Conservation (phyloP, 2,113 vertebrate genomes). For the Pterocles orientalis region DNA sequence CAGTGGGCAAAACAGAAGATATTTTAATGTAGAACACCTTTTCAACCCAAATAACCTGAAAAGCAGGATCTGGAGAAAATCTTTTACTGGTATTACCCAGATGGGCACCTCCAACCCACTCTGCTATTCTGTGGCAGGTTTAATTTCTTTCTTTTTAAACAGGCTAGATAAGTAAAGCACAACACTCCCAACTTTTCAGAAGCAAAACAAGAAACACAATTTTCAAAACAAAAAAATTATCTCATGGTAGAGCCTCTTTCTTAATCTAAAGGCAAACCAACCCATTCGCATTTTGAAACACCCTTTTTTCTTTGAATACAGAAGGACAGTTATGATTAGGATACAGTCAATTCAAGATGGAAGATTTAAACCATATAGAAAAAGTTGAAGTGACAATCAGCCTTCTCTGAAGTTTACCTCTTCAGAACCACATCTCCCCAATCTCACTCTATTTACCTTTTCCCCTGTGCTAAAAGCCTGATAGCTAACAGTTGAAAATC, state of each 20-base stretch:
- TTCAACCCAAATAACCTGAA: slow-evolving; percentile 4
- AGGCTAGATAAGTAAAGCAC: background rate
- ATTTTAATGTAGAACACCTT: background rate
- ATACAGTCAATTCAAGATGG: background rate
- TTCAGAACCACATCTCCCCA: background rate
- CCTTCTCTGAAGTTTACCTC: background rate
- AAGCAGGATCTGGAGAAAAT: background rate
- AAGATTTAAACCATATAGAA: background rate
- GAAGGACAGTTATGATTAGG: background rate
- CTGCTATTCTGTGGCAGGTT: background rate
- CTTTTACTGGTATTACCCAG: background rate
- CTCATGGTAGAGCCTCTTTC: background rate
- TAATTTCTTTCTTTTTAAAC: background rate
- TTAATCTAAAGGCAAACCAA: background rate
- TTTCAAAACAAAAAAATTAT: background rate
- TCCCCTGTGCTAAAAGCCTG: background rate
- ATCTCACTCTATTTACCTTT: background rate
- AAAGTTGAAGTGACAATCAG: background rate
- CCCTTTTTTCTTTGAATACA: background rate
- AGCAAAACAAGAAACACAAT: background rate
- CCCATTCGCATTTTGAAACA: background rate
- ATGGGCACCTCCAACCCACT: background rate
- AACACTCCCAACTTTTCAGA: background rate
- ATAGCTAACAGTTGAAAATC: background rate
- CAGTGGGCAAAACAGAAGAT: background rate